Evolutionary conservation across 2,113 vertebrate species (phyloP), one percentile per base, ranked within the genome.

Genomic region (Marmota monax): DNA sequence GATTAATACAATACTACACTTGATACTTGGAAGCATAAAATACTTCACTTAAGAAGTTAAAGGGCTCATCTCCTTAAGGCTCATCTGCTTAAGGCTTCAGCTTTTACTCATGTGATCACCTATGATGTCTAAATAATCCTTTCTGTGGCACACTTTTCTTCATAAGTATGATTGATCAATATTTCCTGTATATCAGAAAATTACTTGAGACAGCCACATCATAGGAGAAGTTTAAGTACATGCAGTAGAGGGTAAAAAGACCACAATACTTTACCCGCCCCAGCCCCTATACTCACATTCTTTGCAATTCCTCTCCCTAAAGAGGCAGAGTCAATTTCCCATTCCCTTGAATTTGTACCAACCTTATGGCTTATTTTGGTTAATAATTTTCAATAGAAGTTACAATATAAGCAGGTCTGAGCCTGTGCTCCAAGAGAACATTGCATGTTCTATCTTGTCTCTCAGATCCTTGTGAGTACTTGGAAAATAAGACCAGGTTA

Each of bases 111-210:
- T 7, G 1, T 69, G 70, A 97, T 93, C 23, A 96, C 84, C 70
- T 93, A 61, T 89, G 61, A 95, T 94, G 45, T 58, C 70, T 80
- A 95, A 96, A 87, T 96, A 86, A 93, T 93, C 37, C 27, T 95
- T 93, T 89, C 83, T 88, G 20, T 89, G 37, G 58, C 94, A 5
- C 61, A 93, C 25, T 97, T 94, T 93, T 85, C 97, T 96, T 96
- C 70, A 34, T 92, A 92, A 87, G 65, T 86, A 92, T 91, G 32
- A 96, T 94, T 37, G 79, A 95, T 96, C 95, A 90, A 77, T 97
- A 96, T 93, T 96, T 67, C 84, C 84, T 93, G 65, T 76, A 93
- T 91, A 93, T 88, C 86, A 94, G 95, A 97, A 96, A 96, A 94
- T 96, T 88, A 74, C 67, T 95, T 92, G 70, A 95, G 86, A 89